A percentile compares a stretch with the other conserved stretches of the same genome.
Conservation (phyloP, 1,140 invertebrate species). For the Listronotus bonariensis region DNA sequence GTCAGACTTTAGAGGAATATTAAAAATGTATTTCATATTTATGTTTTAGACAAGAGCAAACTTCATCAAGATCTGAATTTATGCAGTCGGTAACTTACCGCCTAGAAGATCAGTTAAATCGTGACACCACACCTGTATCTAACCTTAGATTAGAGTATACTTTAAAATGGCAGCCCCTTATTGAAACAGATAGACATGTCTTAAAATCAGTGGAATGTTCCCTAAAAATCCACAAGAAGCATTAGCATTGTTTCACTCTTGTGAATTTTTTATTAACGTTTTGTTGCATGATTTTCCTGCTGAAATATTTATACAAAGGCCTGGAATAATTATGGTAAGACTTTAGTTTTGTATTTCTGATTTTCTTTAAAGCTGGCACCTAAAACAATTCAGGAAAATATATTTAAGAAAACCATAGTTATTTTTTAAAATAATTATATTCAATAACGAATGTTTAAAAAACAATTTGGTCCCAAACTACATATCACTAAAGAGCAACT, state of each 20-base stretch:
- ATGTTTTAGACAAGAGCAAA: background rate
- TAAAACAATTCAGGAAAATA: too few relatives aligned
- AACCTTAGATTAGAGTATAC: slow-evolving; percentile 4
- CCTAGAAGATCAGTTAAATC: slow-evolving; percentile 17
- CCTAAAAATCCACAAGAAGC: slow-evolving; percentile 45
- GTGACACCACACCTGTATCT: background rate
- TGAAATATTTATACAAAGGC: slow-evolving; percentile 71
- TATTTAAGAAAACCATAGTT: too few relatives aligned
- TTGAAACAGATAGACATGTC: slow-evolving; percentile 50
- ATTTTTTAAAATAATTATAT: too few relatives aligned
- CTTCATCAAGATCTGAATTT: background rate
- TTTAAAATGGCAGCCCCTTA: slow-evolving; percentile 49
- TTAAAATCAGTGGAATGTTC: slow-evolving; percentile 51
- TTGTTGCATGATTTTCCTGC: slow-evolving; percentile 71
- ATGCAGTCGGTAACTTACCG: slow-evolving; percentile 18
- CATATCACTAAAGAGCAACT: too few relatives aligned
- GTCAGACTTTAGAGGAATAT: too few relatives aligned
- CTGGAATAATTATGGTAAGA: slow-evolving; percentile 63
- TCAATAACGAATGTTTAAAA: too few relatives aligned
- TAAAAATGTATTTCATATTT: too few relatives aligned
- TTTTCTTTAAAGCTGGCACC: background rate
- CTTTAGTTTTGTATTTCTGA: background rate
- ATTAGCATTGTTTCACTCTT: slow-evolving; percentile 51
- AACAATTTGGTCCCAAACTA: too few relatives aligned
- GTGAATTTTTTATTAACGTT: slow-evolving; percentile 68